phyloP scores from a whole-genome alignment of 2,113 vertebrate genomes.

The Syngnathoides biaculeatus region DNA sequence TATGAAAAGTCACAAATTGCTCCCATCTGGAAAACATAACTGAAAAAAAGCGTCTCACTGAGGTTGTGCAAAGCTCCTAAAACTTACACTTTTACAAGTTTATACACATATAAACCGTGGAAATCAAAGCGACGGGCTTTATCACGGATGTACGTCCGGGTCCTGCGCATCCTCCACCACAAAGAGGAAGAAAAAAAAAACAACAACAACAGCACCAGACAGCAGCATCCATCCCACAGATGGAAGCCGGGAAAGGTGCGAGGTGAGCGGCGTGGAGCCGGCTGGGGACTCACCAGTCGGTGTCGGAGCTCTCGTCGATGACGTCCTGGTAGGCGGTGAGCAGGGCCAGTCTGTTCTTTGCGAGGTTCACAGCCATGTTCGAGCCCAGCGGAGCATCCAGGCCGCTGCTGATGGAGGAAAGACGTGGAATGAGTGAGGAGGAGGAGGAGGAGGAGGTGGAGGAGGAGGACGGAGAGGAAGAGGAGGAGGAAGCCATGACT shows the following conservation, averaged over 20 bases:
- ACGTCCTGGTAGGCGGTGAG: constrained; percentile 80
- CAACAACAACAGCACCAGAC: not conserved
- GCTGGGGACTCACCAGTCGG: constrained; percentile 73
- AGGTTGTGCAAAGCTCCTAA: not conserved
- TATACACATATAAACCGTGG: not conserved
- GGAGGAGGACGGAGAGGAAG: constrained; percentile 14
- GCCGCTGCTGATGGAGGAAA: constrained; percentile 62
- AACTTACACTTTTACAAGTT: constrained; percentile 12
- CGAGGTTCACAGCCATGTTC: constrained; percentile 79
- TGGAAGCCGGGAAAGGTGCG: not conserved
- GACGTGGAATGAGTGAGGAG: constrained; percentile 50
- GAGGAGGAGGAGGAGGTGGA: constrained; percentile 8
- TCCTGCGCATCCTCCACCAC: constrained; percentile 33
- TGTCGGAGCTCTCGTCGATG: constrained; percentile 73
- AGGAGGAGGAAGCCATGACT: constrained; percentile 37
- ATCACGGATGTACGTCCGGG: not conserved
- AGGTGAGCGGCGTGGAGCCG: not conserved
- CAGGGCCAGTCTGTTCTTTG: constrained; percentile 75
- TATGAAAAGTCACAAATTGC: constrained; percentile 30
- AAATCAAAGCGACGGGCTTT: constrained; percentile 8
- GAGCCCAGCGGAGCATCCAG: constrained; percentile 69
- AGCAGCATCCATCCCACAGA: not conserved
- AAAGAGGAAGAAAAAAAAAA: constrained; percentile 16
- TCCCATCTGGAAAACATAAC: constrained; percentile 38
- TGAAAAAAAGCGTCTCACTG: constrained; percentile 25